phyloP scores from a whole-genome alignment of 2,113 vertebrate species.

The Brienomyrus brachyistius region DNA sequence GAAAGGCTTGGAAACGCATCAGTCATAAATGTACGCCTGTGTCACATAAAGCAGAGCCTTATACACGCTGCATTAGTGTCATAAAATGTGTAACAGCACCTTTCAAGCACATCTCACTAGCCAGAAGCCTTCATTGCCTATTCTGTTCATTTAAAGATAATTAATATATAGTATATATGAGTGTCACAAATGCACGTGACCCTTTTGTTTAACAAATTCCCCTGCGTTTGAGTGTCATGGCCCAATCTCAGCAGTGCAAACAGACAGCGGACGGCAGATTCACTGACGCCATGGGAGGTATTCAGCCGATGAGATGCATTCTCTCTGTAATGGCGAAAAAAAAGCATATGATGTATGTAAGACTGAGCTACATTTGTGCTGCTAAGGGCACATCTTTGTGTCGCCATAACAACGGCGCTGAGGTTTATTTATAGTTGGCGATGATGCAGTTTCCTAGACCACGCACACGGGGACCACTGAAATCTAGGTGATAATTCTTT shows the following conservation, averaged over 20 bases:
- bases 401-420: slow-evolving; percentile 38
- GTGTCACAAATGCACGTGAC: not conserved
- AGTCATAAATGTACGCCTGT: not conserved
- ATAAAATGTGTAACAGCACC: not conserved
- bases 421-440: slow-evolving; percentile 34
- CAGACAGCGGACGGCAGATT: not conserved
- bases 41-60: not conserved
- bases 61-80: not conserved
- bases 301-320: not conserved
- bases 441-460: slow-evolving; percentile 23
- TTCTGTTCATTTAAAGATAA: not conserved
- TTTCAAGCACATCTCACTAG: not conserved
- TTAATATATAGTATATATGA: not conserved
- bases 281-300: not conserved
- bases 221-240: not conserved
- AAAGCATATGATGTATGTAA: not conserved
- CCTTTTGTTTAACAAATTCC: not conserved
- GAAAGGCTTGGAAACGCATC: not conserved
- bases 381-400: slow-evolving; percentile 35
- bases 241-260: not conserved
- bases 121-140: not conserved
- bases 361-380: not conserved
- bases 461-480: not conserved
- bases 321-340: not conserved
- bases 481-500: slow-evolving; percentile 28